phyloP scores from a whole-genome alignment of 2,888 invertebrate species.

The Sphaerophoria taeniata region DNA sequence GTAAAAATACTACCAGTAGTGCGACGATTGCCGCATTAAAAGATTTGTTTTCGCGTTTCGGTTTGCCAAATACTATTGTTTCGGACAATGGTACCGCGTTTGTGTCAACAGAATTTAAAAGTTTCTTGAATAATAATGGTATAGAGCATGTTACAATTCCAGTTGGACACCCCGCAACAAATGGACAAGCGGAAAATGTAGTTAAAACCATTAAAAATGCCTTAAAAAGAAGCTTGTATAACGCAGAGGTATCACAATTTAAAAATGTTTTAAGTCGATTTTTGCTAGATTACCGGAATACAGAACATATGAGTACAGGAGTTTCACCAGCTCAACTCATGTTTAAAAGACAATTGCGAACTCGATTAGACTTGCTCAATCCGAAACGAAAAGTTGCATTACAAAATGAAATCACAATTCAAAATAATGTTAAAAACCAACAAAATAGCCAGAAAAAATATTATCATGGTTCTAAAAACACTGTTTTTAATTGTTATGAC shows the following conservation, averaged over 20 bases:
- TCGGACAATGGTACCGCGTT: constrained; percentile 75
- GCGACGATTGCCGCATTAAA: neutral
- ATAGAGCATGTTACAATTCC: constrained; percentile 48
- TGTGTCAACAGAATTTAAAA: constrained; percentile 70
- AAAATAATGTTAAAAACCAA: neutral
- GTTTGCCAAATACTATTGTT: constrained; percentile 75
- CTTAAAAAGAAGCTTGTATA: neutral
- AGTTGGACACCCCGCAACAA: constrained; percentile 32
- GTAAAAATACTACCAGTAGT: constrained; percentile 8
- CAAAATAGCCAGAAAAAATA: constrained; percentile 7
- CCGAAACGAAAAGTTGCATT: constrained; percentile 40
- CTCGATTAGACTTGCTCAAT: constrained; percentile 64
- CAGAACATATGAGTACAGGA: constrained; percentile 43
- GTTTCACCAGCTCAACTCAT: constrained; percentile 65
- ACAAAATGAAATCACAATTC: neutral
- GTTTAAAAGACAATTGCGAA: constrained; percentile 66
- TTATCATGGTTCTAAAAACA: constrained; percentile 8
- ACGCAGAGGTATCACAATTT: too few relatives aligned
- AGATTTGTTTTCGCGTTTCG: constrained; percentile 16
- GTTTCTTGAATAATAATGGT: constrained; percentile 55
- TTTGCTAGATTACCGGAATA: constrained; percentile 66
- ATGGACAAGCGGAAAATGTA: constrained; percentile 36
- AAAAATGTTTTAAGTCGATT: neutral
- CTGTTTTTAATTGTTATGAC: constrained; percentile 1
- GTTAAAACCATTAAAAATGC: constrained; percentile 35